Conservation (phyloP, 2,113 vertebrate genomes). For the Hippocampus comes region DNA sequence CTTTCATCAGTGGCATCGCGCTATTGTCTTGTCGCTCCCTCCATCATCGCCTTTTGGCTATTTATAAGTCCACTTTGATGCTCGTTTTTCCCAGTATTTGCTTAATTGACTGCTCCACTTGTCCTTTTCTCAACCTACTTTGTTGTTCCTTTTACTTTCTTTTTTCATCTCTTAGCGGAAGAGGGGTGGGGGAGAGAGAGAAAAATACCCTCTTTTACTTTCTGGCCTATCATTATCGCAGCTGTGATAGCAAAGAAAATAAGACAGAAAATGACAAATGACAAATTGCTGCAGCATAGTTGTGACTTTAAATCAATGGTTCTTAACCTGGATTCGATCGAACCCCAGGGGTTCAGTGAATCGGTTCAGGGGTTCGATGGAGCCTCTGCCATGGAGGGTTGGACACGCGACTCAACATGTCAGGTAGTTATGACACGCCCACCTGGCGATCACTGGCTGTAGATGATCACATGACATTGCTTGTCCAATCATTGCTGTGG, state of each 20-base stretch:
- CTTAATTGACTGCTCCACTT: conserved; percentile 13
- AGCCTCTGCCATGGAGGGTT: too few relatives aligned
- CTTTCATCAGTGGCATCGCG: conserved; percentile 18
- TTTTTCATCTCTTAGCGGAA: conserved; percentile 3
- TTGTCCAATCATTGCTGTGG: too few relatives aligned
- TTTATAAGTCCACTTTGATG: conserved; percentile 6
- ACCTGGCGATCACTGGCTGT: too few relatives aligned
- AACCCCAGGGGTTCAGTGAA: too few relatives aligned
- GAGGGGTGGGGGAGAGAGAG: too few relatives aligned
- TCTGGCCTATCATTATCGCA: not conserved
- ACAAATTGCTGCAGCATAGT: not conserved
- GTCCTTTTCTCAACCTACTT: conserved; percentile 14
- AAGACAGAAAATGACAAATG: not conserved
- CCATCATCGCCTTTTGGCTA: conserved; percentile 27
- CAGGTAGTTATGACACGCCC: too few relatives aligned
- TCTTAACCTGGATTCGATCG: too few relatives aligned
- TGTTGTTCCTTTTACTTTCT: conserved; percentile 29
- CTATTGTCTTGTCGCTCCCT: conserved; percentile 9
- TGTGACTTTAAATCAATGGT: too few relatives aligned
- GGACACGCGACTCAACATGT: too few relatives aligned
- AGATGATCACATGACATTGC: too few relatives aligned
- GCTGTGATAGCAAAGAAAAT: not conserved
- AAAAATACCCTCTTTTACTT: not conserved
- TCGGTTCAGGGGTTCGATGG: too few relatives aligned
- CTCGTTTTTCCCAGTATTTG: conserved; percentile 1